Evolutionary conservation across 2,888 invertebrate species (phyloP).

Genomic region (Fragum sueziense): DNA sequence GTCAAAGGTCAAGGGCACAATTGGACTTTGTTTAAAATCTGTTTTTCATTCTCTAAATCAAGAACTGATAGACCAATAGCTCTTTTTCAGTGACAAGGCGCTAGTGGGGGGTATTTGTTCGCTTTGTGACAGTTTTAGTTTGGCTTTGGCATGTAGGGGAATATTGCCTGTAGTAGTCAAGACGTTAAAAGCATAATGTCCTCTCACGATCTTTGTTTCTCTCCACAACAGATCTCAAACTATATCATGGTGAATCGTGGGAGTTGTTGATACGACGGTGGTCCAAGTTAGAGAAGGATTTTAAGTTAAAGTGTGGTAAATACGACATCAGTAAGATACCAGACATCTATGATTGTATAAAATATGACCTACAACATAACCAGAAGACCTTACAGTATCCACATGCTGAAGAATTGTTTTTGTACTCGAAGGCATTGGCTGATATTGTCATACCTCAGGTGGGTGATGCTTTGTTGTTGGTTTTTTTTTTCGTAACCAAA

Average conservation of each 20-base stretch:
- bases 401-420: conserved; percentile 86
- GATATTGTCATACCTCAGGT: conserved; percentile 99
- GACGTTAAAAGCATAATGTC: too few species aligned
- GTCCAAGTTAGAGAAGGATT: conserved; percentile 99
- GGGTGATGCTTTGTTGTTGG: conserved; percentile 86
- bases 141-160: too few species aligned
- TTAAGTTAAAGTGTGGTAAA: conserved; percentile 92
- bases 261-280: conserved; percentile 98
- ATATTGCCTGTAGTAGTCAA: too few species aligned
- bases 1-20: too few species aligned
- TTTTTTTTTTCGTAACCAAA: too few species aligned
- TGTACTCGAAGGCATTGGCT: conserved; percentile 97
- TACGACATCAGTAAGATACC: conserved; percentile 99
- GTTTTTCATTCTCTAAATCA: too few species aligned
- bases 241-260: conserved; percentile 99
- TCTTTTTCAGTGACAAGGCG: too few species aligned
- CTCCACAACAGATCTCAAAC: conserved; percentile 93
- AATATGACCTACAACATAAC: conserved; percentile 98
- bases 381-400: conserved; percentile 93
- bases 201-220: too few species aligned
- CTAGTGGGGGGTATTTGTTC: too few species aligned
- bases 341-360: conserved; percentile 99
- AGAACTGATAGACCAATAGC: too few species aligned
- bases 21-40: too few species aligned
- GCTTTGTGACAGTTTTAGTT: too few species aligned